These are phyloP conservation scores for Parnassius mnemosyne DNA, from an alignment of 2,888 invertebrate genomes.

Conservation along the genomic window DNA sequence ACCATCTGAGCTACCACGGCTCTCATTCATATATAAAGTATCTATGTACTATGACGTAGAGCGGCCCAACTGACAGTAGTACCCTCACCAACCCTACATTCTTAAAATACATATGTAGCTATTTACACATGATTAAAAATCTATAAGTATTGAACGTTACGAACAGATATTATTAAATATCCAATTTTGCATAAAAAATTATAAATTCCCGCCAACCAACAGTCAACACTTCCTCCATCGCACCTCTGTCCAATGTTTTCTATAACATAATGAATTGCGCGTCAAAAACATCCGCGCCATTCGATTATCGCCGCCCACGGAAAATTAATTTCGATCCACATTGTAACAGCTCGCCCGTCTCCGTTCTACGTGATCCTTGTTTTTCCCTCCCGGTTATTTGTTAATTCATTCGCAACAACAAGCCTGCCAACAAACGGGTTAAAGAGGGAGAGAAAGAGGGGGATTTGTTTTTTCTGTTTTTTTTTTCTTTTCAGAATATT, in stretches of 20 bases:
- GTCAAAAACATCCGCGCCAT: slow-evolving; percentile 47
- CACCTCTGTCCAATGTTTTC: slow-evolving; percentile 34
- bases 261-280: slow-evolving; percentile 49
- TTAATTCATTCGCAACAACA: slow-evolving; percentile 18
- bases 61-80: no score
- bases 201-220: background rate
- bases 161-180: no score
- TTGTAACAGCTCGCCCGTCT: slow-evolving; percentile 7
- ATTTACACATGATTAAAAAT: no score
- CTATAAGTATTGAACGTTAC: no score
- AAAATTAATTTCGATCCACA: slow-evolving; percentile 47
- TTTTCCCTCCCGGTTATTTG: slow-evolving; percentile 17
- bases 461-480: no score
- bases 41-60: no score
- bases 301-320: slow-evolving; percentile 34
- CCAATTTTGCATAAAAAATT: background rate
- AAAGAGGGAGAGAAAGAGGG: background rate
- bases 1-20: no score
- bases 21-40: no score
- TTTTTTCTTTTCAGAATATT: no score
- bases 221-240: background rate
- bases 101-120: no score
- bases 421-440: slow-evolving; percentile 7
- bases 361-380: slow-evolving; percentile 9
- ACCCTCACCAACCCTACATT: no score